Evolutionary conservation across 2,113 vertebrate genomes (phyloP).

Genomic region (Choloepus hoffmanni): DNA sequence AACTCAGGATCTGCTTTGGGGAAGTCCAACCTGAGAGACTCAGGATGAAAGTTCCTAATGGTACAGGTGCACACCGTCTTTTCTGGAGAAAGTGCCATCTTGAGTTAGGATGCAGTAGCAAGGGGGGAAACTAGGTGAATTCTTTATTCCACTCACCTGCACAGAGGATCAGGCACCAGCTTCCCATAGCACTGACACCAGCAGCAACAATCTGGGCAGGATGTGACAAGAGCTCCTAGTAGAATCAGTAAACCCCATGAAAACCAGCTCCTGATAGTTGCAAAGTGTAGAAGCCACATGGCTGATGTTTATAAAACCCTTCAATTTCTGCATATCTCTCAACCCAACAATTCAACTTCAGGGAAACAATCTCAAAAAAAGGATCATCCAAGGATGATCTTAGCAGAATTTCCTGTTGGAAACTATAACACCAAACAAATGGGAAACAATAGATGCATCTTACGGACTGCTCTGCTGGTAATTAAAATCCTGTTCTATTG

Average conservation of each 20-base stretch:
- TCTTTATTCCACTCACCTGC: slow-evolving; percentile 51
- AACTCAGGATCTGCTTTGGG: background rate
- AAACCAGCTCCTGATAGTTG: background rate
- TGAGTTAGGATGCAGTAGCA: background rate
- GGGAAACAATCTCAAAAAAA: background rate
- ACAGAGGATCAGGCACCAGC: background rate
- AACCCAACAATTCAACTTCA: background rate
- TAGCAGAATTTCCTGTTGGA: background rate
- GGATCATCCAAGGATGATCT: background rate
- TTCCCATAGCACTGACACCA: background rate
- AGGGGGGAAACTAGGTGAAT: background rate
- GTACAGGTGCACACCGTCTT: background rate
- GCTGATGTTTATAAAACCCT: background rate
- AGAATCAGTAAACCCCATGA: background rate
- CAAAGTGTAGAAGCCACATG: background rate
- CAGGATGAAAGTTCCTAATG: background rate
- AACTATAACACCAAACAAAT: background rate
- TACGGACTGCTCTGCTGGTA: too few relatives aligned
- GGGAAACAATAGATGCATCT: fast-evolving
- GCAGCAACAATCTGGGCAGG: background rate
- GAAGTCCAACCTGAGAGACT: background rate
- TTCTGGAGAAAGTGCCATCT: background rate
- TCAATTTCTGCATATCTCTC: background rate
- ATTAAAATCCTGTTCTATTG: background rate
- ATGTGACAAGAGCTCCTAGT: background rate